phyloP scores from a whole-genome alignment of 2,888 invertebrate species.

The Apamea monoglypha region DNA sequence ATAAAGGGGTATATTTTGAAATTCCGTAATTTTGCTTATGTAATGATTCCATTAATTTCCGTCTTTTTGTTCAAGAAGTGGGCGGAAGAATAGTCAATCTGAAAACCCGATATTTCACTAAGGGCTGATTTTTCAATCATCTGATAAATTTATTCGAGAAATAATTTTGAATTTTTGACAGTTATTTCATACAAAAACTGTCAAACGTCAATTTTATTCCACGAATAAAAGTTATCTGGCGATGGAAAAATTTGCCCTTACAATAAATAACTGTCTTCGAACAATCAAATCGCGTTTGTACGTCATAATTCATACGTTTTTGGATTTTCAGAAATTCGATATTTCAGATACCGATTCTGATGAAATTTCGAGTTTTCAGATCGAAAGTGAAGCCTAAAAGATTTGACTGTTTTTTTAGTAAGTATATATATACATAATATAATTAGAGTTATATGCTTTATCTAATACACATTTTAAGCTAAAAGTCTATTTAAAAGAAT shows the following conservation, averaged over 20 bases:
- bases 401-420: background rate
- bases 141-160: too few species aligned
- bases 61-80: background rate
- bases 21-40: slow-evolving; percentile 6
- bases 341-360: background rate
- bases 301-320: too few species aligned
- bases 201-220: too few species aligned
- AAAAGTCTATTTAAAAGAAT: slow-evolving; percentile 24
- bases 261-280: background rate
- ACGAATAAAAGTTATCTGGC: too few species aligned
- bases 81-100: background rate
- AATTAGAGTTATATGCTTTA: slow-evolving; percentile 6
- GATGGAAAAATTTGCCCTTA: background rate
- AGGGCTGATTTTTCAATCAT: too few species aligned
- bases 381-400: background rate
- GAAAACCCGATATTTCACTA: background rate
- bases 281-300: too few species aligned
- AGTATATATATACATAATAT: background rate
- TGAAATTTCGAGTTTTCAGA: slow-evolving; percentile 12
- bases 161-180: too few species aligned
- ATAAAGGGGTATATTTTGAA: background rate
- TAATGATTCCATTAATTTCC: background rate
- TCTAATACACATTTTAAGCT: slow-evolving; percentile 33
- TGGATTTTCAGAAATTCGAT: too few species aligned
- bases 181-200: too few species aligned